These are phyloP conservation scores for Hipparchia sbordonii DNA, from an alignment of 2,888 invertebrate species.

Conservation along the genomic window DNA sequence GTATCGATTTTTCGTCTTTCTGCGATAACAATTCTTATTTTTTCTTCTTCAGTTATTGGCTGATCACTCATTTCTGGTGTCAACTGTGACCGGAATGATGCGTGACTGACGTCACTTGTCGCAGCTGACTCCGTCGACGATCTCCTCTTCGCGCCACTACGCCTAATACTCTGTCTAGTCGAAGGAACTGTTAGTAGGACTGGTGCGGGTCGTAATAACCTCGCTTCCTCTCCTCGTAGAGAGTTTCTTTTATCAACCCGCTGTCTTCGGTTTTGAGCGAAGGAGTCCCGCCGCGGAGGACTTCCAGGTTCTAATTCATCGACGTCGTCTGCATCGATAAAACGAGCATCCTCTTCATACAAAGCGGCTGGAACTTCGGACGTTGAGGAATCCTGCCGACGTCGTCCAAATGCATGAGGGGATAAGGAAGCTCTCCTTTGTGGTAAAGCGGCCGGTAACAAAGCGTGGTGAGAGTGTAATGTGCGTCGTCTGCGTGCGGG, in stretches of 20 bases:
- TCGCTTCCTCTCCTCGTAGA: constrained; percentile 72
- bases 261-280: constrained; percentile 77
- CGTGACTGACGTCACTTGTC: constrained; percentile 56
- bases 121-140: constrained; percentile 63
- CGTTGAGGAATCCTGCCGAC: constrained; percentile 73
- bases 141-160: constrained; percentile 57
- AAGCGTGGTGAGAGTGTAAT: constrained; percentile 84
- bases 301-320: constrained; percentile 77
- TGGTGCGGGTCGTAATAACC: constrained; percentile 69
- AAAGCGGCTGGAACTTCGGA: constrained; percentile 71
- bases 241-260: constrained; percentile 73
- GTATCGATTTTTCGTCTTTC: constrained; percentile 84
- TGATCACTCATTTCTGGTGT: constrained; percentile 55
- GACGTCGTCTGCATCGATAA: constrained; percentile 83
- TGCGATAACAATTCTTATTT: constrained; percentile 84
- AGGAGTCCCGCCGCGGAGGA: constrained; percentile 73
- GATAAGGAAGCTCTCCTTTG: constrained; percentile 83
- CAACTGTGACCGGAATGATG: constrained; percentile 52
- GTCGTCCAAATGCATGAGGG: constrained; percentile 76
- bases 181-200: constrained; percentile 69
- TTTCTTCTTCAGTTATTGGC: constrained; percentile 74
- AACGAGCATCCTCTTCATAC: constrained; percentile 81
- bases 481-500: constrained; percentile 81
- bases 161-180: constrained; percentile 59
- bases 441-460: constrained; percentile 75